Evolutionary conservation across 2,113 vertebrate genomes (phyloP).

Genomic region (Apodemus sylvaticus): DNA sequence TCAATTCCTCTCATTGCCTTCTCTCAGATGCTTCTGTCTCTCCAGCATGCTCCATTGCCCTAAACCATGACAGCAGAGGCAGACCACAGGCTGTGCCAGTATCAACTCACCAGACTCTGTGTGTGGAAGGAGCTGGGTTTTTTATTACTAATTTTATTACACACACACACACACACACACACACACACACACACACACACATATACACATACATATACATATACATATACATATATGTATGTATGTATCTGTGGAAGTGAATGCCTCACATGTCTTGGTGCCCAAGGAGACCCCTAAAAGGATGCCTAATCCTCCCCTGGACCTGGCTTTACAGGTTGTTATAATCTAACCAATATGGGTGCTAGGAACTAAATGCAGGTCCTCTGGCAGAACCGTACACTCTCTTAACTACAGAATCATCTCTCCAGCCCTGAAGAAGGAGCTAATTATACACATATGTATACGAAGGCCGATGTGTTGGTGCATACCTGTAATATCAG

Average conservation of each 20-base stretch:
- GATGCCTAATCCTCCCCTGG: not conserved
- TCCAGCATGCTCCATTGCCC: not conserved
- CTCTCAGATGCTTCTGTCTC: not conserved
- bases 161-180: too few relatives aligned
- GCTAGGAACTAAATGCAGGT: not conserved
- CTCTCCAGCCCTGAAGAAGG: not conserved
- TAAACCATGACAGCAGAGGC: too few relatives aligned
- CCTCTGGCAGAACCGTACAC: not conserved
- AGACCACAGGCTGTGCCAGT: not conserved
- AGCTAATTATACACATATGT: not conserved
- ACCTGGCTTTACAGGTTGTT: not conserved
- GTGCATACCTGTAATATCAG: not conserved
- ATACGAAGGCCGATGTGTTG: not conserved
- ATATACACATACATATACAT: too few relatives aligned
- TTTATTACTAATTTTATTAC: not conserved
- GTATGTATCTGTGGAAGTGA: not conserved
- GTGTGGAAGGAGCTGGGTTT: not conserved
- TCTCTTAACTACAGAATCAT: not conserved
- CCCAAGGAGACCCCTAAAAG: not conserved
- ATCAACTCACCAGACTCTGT: not conserved
- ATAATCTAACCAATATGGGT: not conserved
- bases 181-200: too few relatives aligned
- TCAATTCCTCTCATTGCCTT: not conserved
- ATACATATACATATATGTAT: too few relatives aligned
- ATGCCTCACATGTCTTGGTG: not conserved